These are phyloP conservation scores for Melolontha melolontha DNA, from an alignment of 2,888 invertebrate genomes.

Conservation along the genomic window DNA sequence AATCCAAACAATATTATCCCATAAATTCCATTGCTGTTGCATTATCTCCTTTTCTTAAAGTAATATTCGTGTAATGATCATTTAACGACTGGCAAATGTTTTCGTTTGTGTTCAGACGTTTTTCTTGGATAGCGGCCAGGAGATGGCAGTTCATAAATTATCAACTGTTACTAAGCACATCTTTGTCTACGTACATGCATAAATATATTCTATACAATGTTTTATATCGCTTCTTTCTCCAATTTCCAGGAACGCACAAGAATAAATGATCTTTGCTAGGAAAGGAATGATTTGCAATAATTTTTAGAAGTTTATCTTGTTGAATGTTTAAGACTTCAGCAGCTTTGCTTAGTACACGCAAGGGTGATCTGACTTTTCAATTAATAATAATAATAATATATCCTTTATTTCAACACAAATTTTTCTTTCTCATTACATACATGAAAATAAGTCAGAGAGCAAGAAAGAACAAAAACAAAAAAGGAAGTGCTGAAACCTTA, in stretches of 20 bases:
- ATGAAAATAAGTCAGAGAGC: too few relatives aligned
- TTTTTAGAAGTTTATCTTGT: too few relatives aligned
- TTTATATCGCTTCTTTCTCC: neutral
- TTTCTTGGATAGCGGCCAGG: slow-evolving; percentile 49
- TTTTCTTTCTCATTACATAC: too few relatives aligned
- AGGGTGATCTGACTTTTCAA: too few relatives aligned
- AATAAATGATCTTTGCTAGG: too few relatives aligned
- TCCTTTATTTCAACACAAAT: too few relatives aligned
- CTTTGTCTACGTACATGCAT: neutral
- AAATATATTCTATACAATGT: neutral
- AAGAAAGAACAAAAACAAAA: too few relatives aligned
- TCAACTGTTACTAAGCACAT: slow-evolving; percentile 21
- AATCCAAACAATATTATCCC: neutral
- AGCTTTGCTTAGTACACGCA: too few relatives aligned
- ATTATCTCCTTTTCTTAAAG: slow-evolving; percentile 35
- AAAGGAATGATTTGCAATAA: too few relatives aligned
- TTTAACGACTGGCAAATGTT: slow-evolving; percentile 49
- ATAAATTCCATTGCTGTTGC: slow-evolving; percentile 17
- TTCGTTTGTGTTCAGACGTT: slow-evolving; percentile 43
- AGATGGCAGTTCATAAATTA: slow-evolving; percentile 51
- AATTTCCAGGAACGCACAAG: neutral
- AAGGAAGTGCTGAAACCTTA: too few relatives aligned
- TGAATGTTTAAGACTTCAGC: too few relatives aligned
- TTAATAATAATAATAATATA: too few relatives aligned
- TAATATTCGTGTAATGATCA: slow-evolving; percentile 44